These are phyloP conservation scores for Sardinella longiceps DNA, from an alignment of 2,797 vertebrate genomes.

Conservation along the genomic window DNA sequence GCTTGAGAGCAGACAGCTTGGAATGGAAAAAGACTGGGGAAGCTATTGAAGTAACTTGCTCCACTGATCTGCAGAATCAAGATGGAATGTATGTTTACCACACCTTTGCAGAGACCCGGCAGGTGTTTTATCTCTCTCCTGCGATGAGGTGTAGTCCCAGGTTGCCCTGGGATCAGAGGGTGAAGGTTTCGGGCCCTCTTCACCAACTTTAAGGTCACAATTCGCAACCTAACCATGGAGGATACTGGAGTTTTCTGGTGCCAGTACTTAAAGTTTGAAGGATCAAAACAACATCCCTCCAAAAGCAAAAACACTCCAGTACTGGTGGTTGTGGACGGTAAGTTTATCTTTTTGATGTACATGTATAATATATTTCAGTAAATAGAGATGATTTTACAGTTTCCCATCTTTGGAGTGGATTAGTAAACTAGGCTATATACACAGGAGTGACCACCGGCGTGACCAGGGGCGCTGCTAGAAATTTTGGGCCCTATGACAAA, in stretches of 20 bases:
- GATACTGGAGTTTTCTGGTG: conserved; percentile 56
- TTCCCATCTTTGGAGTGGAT: neutral
- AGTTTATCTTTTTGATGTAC: neutral
- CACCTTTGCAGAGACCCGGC: neutral
- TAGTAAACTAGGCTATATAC: neutral
- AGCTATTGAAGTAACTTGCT: neutral
- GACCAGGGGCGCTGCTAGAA: too few species aligned
- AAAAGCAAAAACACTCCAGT: neutral
- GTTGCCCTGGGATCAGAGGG: fast-evolving
- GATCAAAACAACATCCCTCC: neutral
- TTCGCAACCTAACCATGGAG: conserved; percentile 42
- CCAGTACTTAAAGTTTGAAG: neutral
- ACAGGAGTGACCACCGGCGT: too few species aligned
- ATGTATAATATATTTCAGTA: neutral
- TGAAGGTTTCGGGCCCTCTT: neutral
- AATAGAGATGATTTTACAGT: neutral
- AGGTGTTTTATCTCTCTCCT: conserved; percentile 38
- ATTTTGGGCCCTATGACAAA: too few species aligned
- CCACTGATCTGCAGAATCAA: neutral
- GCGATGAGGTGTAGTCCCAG: neutral
- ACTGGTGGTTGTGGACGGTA: conserved; percentile 1
- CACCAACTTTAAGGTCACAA: conserved; percentile 37
- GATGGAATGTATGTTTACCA: neutral
- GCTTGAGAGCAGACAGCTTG: neutral
- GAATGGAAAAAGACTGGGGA: neutral